Conservation (phyloP, 2,797 vertebrate species). For the Erpetoichthys calabaricus region DNA sequence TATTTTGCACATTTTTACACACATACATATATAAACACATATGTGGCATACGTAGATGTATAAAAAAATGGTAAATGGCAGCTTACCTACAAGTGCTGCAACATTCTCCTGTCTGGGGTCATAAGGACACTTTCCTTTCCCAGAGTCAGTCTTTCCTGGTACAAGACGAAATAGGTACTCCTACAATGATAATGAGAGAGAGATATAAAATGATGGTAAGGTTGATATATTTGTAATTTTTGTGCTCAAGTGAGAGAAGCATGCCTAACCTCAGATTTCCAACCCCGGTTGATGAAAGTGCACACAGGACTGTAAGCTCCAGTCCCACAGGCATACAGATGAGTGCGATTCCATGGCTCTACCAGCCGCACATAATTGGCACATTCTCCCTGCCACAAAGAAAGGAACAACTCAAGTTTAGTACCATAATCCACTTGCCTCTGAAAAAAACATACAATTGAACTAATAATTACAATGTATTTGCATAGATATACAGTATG, state of each 20-base stretch:
- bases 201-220: too few species aligned
- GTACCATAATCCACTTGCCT: too few species aligned
- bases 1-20: too few species aligned
- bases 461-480: too few species aligned
- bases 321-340: slow-evolving; percentile 68
- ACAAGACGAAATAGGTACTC: slow-evolving; percentile 70
- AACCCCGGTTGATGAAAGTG: slow-evolving; percentile 65
- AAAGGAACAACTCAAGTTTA: background rate
- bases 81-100: slow-evolving; percentile 58
- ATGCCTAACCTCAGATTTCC: slow-evolving; percentile 60
- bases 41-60: too few species aligned
- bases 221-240: background rate
- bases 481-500: too few species aligned
- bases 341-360: slow-evolving; percentile 70
- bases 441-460: too few species aligned
- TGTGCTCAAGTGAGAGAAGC: background rate
- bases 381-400: slow-evolving; percentile 60
- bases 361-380: slow-evolving; percentile 69
- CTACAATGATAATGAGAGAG: slow-evolving; percentile 26
- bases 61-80: background rate
- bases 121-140: slow-evolving; percentile 69
- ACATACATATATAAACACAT: too few species aligned
- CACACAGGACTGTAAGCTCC: slow-evolving; percentile 70
- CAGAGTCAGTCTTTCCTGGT: slow-evolving; percentile 57
- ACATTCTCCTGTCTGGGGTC: slow-evolving; percentile 66